Evolutionary conservation across 2,888 invertebrate genomes (phyloP).

Genomic region (Nomada lathburiana): DNA sequence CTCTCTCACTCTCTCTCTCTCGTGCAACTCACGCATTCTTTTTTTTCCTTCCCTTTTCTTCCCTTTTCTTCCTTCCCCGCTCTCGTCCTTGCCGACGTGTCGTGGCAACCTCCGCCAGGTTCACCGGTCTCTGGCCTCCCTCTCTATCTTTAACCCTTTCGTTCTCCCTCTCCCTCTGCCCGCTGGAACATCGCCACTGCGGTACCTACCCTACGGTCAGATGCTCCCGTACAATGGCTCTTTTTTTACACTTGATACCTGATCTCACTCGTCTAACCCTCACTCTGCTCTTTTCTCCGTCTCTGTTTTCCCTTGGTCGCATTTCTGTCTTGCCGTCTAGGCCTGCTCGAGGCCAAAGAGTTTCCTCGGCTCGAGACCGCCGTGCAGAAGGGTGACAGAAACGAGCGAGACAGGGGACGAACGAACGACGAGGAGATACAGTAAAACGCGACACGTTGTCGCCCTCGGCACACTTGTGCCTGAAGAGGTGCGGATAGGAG

Average conservation of each 20-base stretch:
- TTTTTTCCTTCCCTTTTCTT: constrained; percentile 26
- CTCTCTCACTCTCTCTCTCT: constrained; percentile 52
- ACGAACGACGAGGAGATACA: constrained; percentile 38
- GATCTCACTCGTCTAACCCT: constrained; percentile 78
- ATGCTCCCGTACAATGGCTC: constrained; percentile 83
- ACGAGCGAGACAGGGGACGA: neutral
- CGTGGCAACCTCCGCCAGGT: constrained; percentile 59
- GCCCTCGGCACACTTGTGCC: constrained; percentile 71
- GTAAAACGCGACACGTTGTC: constrained; percentile 52
- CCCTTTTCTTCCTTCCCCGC: constrained; percentile 47
- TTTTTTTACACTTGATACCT: constrained; percentile 81
- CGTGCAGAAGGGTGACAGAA: constrained; percentile 30
- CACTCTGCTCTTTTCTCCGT: constrained; percentile 46
- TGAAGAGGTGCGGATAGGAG: constrained; percentile 68
- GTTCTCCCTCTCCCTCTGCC: constrained; percentile 36
- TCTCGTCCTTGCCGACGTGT: constrained; percentile 44
- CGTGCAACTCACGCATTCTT: constrained; percentile 27
- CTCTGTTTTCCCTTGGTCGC: constrained; percentile 16
- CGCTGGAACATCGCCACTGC: constrained; percentile 62
- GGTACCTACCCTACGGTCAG: constrained; percentile 83
- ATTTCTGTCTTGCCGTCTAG: neutral
- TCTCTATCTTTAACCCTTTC: constrained; percentile 35
- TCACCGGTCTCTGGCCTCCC: constrained; percentile 33
- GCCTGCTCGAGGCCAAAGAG: constrained; percentile 12
- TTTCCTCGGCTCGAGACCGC: neutral